A percentile compares a stretch with the other conserved stretches of the same genome.
Conservation (phyloP, 2,888 invertebrate genomes). For the Macropis europaea region DNA sequence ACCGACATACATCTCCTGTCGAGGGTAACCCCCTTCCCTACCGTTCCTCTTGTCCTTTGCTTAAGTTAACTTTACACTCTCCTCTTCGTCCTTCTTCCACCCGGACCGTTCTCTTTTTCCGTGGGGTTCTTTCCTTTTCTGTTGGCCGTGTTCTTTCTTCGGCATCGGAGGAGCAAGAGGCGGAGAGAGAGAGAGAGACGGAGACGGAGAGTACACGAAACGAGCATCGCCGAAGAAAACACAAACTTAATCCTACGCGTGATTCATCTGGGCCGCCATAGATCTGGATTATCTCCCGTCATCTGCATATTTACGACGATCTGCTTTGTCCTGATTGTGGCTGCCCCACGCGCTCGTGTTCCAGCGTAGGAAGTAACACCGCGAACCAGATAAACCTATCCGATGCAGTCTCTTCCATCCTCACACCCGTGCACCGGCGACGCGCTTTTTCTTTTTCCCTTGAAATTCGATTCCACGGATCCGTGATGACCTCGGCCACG, state of each 20-base stretch:
- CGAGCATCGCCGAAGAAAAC: slow-evolving; percentile 64
- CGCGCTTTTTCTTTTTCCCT: slow-evolving; percentile 17
- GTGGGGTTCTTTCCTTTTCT: slow-evolving; percentile 17
- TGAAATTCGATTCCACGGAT: slow-evolving; percentile 16
- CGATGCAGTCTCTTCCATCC: not conserved
- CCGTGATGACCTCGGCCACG: not conserved
- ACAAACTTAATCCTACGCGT: slow-evolving; percentile 74
- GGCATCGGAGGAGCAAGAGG: not conserved
- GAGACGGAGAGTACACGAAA: slow-evolving; percentile 40
- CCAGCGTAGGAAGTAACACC: slow-evolving; percentile 57
- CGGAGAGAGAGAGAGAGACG: not conserved
- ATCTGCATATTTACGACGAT: slow-evolving; percentile 77
- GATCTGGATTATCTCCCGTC: slow-evolving; percentile 78
- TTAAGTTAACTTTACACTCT: slow-evolving; percentile 74
- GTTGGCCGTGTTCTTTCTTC: slow-evolving; percentile 9
- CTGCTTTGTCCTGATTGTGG: slow-evolving; percentile 68
- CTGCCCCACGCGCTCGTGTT: slow-evolving; percentile 51
- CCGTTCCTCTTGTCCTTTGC: slow-evolving; percentile 73
- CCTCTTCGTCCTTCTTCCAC: slow-evolving; percentile 41
- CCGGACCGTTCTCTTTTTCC: slow-evolving; percentile 26
- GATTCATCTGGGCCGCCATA: slow-evolving; percentile 71
- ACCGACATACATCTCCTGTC: slow-evolving; percentile 70
- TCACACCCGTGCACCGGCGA: too few species aligned
- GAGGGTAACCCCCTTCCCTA: slow-evolving; percentile 72
- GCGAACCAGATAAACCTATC: slow-evolving; percentile 40